phyloP scores from a whole-genome alignment of 2,113 vertebrate genomes.

The Pelecanoides urinatrix region DNA sequence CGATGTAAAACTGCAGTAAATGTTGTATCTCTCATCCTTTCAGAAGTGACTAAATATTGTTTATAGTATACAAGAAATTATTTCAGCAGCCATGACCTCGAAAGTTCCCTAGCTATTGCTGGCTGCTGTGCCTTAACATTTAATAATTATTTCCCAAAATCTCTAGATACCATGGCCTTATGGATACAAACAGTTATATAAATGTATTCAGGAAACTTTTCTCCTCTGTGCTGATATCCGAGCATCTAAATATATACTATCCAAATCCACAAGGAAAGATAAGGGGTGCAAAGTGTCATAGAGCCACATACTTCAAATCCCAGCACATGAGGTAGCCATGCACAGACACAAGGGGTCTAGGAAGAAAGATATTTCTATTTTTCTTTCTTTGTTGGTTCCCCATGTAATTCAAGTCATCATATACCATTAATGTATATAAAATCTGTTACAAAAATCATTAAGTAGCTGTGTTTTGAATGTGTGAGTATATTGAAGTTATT shows the following conservation, averaged over 20 bases:
- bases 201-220: background rate
- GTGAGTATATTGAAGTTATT: background rate
- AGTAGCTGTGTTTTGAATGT: background rate
- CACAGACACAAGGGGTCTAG: background rate
- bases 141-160: background rate
- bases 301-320: background rate
- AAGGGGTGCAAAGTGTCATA: background rate
- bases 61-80: background rate
- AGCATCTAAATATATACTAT: background rate
- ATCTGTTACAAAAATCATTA: background rate
- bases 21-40: background rate
- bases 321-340: background rate
- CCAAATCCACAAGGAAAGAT: background rate
- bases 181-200: background rate
- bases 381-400: background rate
- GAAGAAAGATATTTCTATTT: background rate
- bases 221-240: background rate
- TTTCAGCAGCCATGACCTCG: background rate
- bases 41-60: background rate
- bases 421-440: background rate
- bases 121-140: background rate
- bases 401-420: background rate
- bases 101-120: background rate
- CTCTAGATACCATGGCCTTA: background rate
- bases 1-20: background rate